These are phyloP conservation scores for Aplidium turbinatum DNA, from an alignment of 23 tunicate genomes.

Conservation along the genomic window DNA sequence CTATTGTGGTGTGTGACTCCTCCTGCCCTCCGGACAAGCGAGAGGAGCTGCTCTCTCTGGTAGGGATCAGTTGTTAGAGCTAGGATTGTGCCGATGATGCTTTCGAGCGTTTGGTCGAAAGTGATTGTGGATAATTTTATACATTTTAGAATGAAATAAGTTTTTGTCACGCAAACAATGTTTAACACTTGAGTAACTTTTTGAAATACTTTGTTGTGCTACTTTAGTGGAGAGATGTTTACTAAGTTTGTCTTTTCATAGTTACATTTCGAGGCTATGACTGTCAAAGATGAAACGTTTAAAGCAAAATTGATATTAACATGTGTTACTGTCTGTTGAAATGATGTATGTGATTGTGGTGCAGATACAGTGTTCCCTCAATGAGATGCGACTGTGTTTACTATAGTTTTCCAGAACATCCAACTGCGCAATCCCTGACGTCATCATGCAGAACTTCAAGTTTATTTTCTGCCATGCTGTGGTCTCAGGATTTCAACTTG, in stretches of 20 bases:
- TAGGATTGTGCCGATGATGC: neutral
- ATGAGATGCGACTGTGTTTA: no score
- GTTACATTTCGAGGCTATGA: no score
- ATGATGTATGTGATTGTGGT: no score
- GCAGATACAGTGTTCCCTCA: no score
- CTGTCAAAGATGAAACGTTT: no score
- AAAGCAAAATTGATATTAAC: no score
- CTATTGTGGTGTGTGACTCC: slow-evolving; percentile 9
- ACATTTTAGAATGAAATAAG: neutral
- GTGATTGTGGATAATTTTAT: neutral
- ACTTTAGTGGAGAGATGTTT: neutral
- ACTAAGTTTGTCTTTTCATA: no score
- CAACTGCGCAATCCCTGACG: slow-evolving; percentile 25
- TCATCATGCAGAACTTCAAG: slow-evolving; percentile 78
- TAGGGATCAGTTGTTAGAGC: neutral
- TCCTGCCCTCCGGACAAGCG: neutral
- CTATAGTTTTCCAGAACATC: slow-evolving; percentile 47
- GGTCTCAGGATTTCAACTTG: slow-evolving; percentile 28
- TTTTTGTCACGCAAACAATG: neutral
- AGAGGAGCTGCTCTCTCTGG: slow-evolving; percentile 29
- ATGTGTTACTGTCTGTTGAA: no score
- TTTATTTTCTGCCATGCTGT: slow-evolving; percentile 80
- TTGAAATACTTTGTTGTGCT: neutral
- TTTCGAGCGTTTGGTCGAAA: neutral
- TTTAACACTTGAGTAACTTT: neutral